A percentile compares a stretch with the other conserved stretches of the same genome.
Evolutionary conservation across 1,140 invertebrate species (phyloP).

Genomic region (Pseudobourletiella spinata): DNA sequence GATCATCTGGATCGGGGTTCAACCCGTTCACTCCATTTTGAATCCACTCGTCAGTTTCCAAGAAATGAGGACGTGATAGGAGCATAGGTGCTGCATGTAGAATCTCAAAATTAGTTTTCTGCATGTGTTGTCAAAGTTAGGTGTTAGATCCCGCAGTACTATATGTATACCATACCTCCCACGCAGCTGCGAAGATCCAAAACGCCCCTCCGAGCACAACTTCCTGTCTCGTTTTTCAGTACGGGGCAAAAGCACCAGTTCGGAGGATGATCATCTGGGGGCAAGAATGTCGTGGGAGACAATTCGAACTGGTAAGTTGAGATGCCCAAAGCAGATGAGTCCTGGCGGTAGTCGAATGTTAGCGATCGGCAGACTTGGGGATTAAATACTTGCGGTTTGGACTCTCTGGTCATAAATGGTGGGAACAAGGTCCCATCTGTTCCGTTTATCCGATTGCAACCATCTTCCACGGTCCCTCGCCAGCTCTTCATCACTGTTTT

Average conservation of each 20-base stretch:
- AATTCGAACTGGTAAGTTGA: not conserved
- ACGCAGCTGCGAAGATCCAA: not conserved
- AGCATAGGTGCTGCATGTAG: too few species aligned
- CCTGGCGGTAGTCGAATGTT: not conserved
- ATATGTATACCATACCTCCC: not conserved
- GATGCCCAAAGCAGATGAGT: not conserved
- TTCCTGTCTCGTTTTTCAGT: not conserved
- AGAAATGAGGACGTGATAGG: too few species aligned
- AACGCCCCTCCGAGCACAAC: not conserved
- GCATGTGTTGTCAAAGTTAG: too few species aligned
- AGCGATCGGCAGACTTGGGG: not conserved
- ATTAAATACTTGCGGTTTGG: not conserved
- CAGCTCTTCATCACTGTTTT: conserved; percentile 22
- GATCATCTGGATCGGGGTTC: too few species aligned
- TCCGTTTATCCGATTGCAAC: conserved; percentile 59
- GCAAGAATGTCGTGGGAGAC: not conserved
- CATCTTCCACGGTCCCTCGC: conserved; percentile 37
- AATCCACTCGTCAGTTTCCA: too few species aligned
- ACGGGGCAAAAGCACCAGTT: conserved; percentile 2
- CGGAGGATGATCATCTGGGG: not conserved
- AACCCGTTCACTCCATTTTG: too few species aligned
- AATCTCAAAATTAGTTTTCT: too few species aligned
- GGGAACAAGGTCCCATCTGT: conserved; percentile 48
- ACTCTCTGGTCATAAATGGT: conserved; percentile 13
- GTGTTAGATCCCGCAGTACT: too few species aligned